Base-by-base conservation (phyloP, 2,797 vertebrate genomes). In the Streptopelia turtur region DNA sequence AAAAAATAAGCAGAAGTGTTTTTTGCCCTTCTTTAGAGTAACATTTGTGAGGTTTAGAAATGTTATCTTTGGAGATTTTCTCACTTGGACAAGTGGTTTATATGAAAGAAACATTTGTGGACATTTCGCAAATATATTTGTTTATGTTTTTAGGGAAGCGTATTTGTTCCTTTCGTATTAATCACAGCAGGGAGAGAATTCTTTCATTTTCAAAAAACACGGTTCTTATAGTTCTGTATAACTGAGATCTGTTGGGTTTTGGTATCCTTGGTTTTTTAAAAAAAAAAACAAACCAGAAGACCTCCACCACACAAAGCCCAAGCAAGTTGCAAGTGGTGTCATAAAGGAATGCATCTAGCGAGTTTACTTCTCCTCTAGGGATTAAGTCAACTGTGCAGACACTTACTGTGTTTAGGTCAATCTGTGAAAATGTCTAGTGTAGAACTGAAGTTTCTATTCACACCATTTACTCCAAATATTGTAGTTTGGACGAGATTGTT, bases 381-480 rank as follows among this genome's bases (percentile, higher is more conserved):
- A 89, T 83, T 85, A 96, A 93, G 92, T 82, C 1, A 0, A 84
- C 60, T 94, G 90, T 90, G 84, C 75, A 91, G 78, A 93, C 90
- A 20, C 69, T 94, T 15, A 13, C 80, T 96, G 83, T 90, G 90
- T 69, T 95, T 92, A 79, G 82, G 92, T 83, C 83, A 85, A 81
- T 92, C 79, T 95, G 59, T 93, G 80, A 92, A 96, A 96, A 94
- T 68, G 79, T 64, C 52, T 96, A 69, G 49, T 76, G 71, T 89
- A 82, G 76, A 91, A 80, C 86, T 91, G 33, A 76, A 93, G 87
- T 94, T 97, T 96, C 88, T 95, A 10, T 96, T 97, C 95, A 96
- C 88, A 76, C 91, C 91, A 95, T 96, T 97, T 96, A 94, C 88
- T 95, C 87, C 86, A 95, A 75, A 96, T 95, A 94, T 75, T 91